Base-by-base conservation (phyloP, 2,797 vertebrate species). In the Aplochiton taeniatus region DNA sequence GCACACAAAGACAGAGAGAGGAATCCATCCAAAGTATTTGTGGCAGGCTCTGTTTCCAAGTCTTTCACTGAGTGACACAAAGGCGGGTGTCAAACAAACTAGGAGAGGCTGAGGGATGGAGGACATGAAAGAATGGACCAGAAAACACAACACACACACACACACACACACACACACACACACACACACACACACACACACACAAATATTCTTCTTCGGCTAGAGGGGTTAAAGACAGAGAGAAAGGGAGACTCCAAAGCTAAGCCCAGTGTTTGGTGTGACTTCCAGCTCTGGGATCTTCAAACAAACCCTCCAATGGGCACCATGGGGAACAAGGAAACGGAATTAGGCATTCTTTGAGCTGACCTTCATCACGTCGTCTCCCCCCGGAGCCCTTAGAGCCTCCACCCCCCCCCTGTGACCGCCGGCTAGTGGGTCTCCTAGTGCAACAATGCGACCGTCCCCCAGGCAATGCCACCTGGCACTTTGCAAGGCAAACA, bases 281-380 rank as follows among this genome's bases (percentile, higher is more conserved):
- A 91, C 85, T 91, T 83, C 0, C 46, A 89, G 90, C 82, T 94
- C 96, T 98, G 96, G 96, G 96, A 97, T 98, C 94, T 88, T 93
- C 94, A 97, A 97, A 98, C 91, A 97, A 95, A 95, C 92, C 86
- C 73, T 11, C 70, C 78, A 67, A 73, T 74, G 31, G 91, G 93
- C 91, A 88, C 94, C 95, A 95, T 93, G 94, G 93, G 92, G 93
- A 97, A 92, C 85, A 58, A 9, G 87, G 86, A 91, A 86, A 92
- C 89, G 90, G 90, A 94, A 91, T 74, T 86, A 94, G 90, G 89
- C 64, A 91, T 90, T 86, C 91, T 89, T 91, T 89, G 90, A 90
- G 90, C 90, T 91, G 93, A 94, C 94, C 95, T 93, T 92, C 91
- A 88, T 84, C 59, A 82, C 65, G 84, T 90, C 88, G 85, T 89